These are phyloP conservation scores for Haliclystus octoradiatus DNA, from an alignment of 30 jellyfish, hydroid and myxozoan species.

Conservation along the genomic window DNA sequence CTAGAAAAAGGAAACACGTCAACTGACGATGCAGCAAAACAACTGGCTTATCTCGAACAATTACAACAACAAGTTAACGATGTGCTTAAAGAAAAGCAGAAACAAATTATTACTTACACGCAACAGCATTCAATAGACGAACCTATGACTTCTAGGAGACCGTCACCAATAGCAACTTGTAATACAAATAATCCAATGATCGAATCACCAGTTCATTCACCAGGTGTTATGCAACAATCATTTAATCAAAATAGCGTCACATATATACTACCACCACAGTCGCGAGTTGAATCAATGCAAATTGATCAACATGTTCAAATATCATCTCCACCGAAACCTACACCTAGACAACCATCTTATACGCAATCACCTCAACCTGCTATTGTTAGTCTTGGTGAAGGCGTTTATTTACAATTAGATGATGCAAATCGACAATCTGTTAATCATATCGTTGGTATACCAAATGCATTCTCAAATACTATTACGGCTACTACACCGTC, in stretches of 20 bases:
- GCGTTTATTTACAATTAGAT: background rate
- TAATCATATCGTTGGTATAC: background rate
- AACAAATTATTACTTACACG: conserved; percentile 26
- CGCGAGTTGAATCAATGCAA: background rate
- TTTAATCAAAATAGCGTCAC: background rate
- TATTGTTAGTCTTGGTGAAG: background rate
- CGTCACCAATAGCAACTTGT: background rate
- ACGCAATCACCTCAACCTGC: background rate
- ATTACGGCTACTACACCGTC: conserved; percentile 4
- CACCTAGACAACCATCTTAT: background rate
- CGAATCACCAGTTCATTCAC: background rate
- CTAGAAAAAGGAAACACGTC: conserved; percentile 49
- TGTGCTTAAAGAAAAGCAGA: conserved; percentile 39
- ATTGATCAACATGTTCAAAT: background rate
- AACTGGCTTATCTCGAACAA: conserved; percentile 61
- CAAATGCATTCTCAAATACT: background rate
- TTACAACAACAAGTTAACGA: conserved; percentile 78
- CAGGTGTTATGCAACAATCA: background rate
- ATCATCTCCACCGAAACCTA: background rate
- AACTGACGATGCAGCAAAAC: conserved; percentile 55
- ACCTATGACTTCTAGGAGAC: background rate
- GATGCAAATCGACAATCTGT: background rate
- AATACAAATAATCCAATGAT: background rate
- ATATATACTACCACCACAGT: background rate
- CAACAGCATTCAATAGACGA: too few species aligned